phyloP scores from a whole-genome alignment of 2,888 invertebrate genomes.

The Leptinotarsa rubiginosa region DNA sequence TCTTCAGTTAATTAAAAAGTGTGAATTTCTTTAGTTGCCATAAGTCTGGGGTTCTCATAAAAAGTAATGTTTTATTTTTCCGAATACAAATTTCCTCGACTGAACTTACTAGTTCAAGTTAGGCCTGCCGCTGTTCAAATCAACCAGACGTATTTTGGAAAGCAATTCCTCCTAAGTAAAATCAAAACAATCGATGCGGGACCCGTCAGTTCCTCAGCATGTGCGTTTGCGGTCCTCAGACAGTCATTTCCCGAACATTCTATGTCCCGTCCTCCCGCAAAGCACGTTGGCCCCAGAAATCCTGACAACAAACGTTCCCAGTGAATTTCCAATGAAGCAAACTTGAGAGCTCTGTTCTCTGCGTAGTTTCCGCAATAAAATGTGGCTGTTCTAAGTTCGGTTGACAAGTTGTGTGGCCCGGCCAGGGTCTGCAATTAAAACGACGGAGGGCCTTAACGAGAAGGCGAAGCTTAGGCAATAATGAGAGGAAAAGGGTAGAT shows the following conservation, averaged over 20 bases:
- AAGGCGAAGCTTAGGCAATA: constrained; percentile 42
- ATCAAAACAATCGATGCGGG: background rate
- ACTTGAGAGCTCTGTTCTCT: constrained; percentile 25
- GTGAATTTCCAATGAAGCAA: constrained; percentile 32
- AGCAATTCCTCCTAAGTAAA: background rate
- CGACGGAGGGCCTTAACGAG: constrained; percentile 42
- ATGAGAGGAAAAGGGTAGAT: constrained; percentile 45
- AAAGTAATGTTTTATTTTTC: no score
- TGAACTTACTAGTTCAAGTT: no score
- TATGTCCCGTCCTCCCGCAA: background rate
- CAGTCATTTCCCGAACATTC: background rate
- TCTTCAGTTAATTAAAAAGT: no score
- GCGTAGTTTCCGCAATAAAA: constrained; percentile 31
- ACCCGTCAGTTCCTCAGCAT: background rate
- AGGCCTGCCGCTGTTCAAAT: no score
- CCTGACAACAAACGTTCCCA: constrained; percentile 22
- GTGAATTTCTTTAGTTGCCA: no score
- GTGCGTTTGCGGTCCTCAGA: background rate
- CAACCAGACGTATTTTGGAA: no score
- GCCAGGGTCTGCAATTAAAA: constrained; percentile 42
- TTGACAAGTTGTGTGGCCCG: constrained; percentile 34
- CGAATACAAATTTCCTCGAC: no score
- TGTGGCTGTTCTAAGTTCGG: constrained; percentile 38
- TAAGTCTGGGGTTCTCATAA: no score
- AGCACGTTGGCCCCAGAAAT: background rate